A percentile compares a stretch with the other conserved stretches of the same genome.
Evolutionary conservation across 2,888 invertebrate species (phyloP).

Genomic region (Phaedon cochleariae): DNA sequence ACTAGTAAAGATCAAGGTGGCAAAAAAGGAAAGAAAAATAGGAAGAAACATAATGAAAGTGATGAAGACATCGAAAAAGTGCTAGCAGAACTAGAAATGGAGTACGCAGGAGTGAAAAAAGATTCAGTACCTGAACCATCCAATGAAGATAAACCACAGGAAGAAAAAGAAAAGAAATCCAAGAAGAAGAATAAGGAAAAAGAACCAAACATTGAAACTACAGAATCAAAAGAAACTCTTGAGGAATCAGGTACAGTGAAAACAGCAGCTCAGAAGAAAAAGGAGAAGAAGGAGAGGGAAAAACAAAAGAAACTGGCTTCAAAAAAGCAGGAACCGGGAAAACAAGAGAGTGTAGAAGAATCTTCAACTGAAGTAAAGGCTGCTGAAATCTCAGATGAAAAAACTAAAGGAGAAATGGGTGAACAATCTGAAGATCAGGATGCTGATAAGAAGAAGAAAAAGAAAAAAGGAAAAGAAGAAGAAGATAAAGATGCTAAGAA

Average conservation of each 20-base stretch:
- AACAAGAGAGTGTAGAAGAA: slow-evolving; percentile 32
- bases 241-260: slow-evolving; percentile 72
- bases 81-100: slow-evolving; percentile 82
- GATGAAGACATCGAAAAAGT: slow-evolving; percentile 86
- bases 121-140: slow-evolving; percentile 25
- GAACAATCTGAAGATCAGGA: slow-evolving; percentile 62
- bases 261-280: slow-evolving; percentile 87
- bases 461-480: slow-evolving; percentile 51
- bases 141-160: slow-evolving; percentile 46
- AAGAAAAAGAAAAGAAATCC: slow-evolving; percentile 55
- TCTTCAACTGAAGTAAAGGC: slow-evolving; percentile 38
- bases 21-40: slow-evolving; percentile 80
- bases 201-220: slow-evolving; percentile 43
- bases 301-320: slow-evolving; percentile 78
- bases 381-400: slow-evolving; percentile 59
- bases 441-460: slow-evolving; percentile 47
- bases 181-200: slow-evolving; percentile 41
- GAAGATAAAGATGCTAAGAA: slow-evolving; percentile 62
- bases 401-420: slow-evolving; percentile 61
- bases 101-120: slow-evolving; percentile 68
- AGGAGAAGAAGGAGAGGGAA: slow-evolving; percentile 86
- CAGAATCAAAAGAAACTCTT: slow-evolving; percentile 62
- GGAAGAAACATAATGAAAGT: slow-evolving; percentile 76
- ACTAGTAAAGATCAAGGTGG: slow-evolving; percentile 60
- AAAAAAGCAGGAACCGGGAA: slow-evolving; percentile 57